Conservation (phyloP, 1,140 invertebrate species). For the Drosophila erecta region DNA sequence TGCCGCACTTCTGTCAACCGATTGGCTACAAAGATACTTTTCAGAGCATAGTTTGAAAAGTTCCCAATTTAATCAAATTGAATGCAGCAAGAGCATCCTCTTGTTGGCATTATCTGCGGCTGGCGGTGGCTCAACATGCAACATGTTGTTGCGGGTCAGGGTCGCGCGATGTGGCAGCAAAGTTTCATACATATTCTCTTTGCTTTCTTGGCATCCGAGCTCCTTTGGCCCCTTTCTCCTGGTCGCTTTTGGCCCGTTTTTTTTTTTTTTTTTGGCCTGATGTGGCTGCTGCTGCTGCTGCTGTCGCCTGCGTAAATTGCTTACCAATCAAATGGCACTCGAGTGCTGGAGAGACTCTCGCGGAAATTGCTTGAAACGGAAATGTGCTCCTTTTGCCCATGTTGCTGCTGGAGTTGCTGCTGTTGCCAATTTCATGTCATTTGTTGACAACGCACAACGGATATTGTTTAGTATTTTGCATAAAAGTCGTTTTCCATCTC, state of each 20-base stretch:
- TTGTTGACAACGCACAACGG: slow-evolving; percentile 76
- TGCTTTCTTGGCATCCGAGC: neutral
- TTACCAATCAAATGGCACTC: slow-evolving; percentile 73
- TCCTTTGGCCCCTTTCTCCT: slow-evolving; percentile 4
- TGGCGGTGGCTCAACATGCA: slow-evolving; percentile 55
- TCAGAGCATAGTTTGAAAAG: neutral
- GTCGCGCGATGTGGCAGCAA: slow-evolving; percentile 22
- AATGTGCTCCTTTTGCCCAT: slow-evolving; percentile 64
- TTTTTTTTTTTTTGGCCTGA: slow-evolving; percentile 26
- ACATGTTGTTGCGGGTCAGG: slow-evolving; percentile 78
- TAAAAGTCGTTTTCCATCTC: slow-evolving; percentile 46
- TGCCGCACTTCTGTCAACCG: neutral
- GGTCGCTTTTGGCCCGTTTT: neutral
- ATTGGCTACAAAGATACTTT: neutral
- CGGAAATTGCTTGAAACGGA: slow-evolving; percentile 82
- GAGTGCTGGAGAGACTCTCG: slow-evolving; percentile 58
- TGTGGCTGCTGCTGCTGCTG: slow-evolving; percentile 9
- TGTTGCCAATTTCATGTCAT: slow-evolving; percentile 77
- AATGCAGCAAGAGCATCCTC: neutral
- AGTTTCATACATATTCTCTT: neutral
- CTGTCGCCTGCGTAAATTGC: slow-evolving; percentile 68
- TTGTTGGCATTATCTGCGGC: neutral
- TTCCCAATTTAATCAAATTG: neutral
- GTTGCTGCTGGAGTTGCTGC: slow-evolving; percentile 5
- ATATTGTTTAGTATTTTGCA: slow-evolving; percentile 80